Base-by-base conservation (phyloP, 2,888 invertebrate species). In the Monopis laevigella region DNA sequence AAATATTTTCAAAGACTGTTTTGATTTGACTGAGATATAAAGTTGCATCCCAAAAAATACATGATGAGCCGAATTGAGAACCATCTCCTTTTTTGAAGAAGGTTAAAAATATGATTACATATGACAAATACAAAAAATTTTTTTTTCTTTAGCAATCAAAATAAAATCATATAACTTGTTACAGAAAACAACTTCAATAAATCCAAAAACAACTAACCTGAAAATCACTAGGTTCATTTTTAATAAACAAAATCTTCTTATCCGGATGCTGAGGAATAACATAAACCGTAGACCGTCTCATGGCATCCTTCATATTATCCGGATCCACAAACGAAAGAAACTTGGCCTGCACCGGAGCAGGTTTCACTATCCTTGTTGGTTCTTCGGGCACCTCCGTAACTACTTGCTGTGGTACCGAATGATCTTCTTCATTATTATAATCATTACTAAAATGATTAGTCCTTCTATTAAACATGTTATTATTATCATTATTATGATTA, bases 231-330 rank as follows among this genome's bases (percentile, higher is more conserved):
- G 82, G 82, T 48, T 87, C 83, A 60, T 82, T 86, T 60, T 88
- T 88, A 45, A 86, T 84, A 41, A 88, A 78, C 53, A 88, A 83
- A 47, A 86, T 69, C 58, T 87, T 88, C 59, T 88, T 87, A 11
- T 75, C 55, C 27, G 59, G 50, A 43, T 55, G 62, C 45, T 74
- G 75, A n/a, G 81, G 81, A 43, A 80, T 61, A 17, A 82, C 78
- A 45, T 74, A 82, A 47, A 74, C 65, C 6, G 50, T 51, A 1
- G 51, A 42, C 39, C 71, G 55, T 49, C 70, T 72, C 2, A 71
- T 58, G 0, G 63, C 46, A 16, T 77, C 74, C 44, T 73, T 75
- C 2, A 59, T 51, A n/a, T 24, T 10, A 10, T 74, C 75, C 0
- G 65, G 46, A 39, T 75, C 68, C 2, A 73, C 58, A 1, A 77